Evolutionary conservation across 2,113 vertebrate genomes (phyloP).

Genomic region (Nyctibius bracteatus): DNA sequence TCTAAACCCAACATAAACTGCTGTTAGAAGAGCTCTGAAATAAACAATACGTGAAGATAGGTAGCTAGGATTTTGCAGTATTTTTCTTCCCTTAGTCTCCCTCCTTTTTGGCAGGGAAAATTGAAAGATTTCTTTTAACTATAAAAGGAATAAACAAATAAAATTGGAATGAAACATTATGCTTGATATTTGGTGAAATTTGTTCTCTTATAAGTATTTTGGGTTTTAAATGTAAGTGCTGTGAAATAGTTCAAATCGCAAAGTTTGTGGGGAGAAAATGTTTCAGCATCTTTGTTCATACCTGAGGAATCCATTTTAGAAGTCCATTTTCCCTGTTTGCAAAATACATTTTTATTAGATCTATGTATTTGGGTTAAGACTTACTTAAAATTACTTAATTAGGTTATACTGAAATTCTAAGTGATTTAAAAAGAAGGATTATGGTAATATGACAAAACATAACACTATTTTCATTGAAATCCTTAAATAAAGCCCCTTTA

Average conservation of each 20-base stretch:
- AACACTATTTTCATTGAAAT: constrained; percentile 63
- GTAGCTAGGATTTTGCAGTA: constrained; percentile 10
- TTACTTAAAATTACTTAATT: constrained; percentile 68
- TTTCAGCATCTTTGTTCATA: constrained; percentile 45
- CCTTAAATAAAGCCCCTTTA: constrained; percentile 55
- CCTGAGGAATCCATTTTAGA: constrained; percentile 63
- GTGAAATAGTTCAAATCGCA: constrained; percentile 35
- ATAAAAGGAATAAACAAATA: constrained; percentile 44
- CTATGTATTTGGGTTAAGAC: constrained; percentile 59
- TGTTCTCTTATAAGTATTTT: neutral
- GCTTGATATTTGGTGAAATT: neutral
- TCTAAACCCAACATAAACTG: neutral
- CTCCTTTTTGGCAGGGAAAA: constrained; percentile 13
- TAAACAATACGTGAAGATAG: neutral
- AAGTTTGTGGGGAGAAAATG: constrained; percentile 36
- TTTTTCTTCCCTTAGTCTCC: constrained; percentile 25
- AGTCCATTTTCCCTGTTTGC: constrained; percentile 51
- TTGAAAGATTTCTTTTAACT: constrained; percentile 28
- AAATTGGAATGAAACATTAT: neutral
- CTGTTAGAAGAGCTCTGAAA: constrained; percentile 15
- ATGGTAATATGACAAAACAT: constrained; percentile 60
- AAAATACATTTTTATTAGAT: constrained; percentile 61
- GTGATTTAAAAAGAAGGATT: constrained; percentile 64
- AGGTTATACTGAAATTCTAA: constrained; percentile 63
- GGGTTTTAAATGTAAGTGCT: neutral